Percentiles rank a stretch among this genome's conserved stretches.
phyloP scores from a whole-genome alignment of 1,140 invertebrate species.

The Metaphire vulgaris region DNA sequence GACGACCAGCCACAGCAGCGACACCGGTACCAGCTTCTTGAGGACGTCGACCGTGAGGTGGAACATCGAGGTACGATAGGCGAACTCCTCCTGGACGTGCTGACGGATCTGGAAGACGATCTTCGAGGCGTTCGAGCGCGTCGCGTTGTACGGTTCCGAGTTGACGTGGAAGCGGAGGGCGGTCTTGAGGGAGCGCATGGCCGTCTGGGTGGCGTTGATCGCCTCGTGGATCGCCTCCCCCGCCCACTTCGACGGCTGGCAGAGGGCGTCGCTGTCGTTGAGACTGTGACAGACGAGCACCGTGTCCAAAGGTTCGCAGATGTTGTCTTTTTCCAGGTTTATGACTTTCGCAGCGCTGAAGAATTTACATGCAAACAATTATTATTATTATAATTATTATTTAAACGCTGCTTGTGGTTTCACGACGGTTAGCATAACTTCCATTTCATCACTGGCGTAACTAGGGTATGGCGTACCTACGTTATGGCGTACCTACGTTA shows the following conservation, averaged over 20 bases:
- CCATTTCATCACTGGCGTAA: too few relatives aligned
- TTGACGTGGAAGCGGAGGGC: constrained; percentile 19
- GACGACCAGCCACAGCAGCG: constrained; percentile 6
- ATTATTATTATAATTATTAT: too few relatives aligned
- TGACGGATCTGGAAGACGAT: constrained; percentile 13
- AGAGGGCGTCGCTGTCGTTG: constrained; percentile 26
- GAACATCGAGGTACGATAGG: not conserved
- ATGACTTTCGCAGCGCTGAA: not conserved
- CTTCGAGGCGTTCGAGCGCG: constrained; percentile 5
- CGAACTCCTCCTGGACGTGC: constrained; percentile 19
- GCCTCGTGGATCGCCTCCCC: constrained; percentile 31
- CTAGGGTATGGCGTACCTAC: too few relatives aligned
- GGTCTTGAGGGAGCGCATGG: constrained; percentile 18
- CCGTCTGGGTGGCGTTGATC: constrained; percentile 27
- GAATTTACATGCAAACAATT: too few relatives aligned
- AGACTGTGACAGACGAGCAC: constrained; percentile 20
- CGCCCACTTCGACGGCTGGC: constrained; percentile 27
- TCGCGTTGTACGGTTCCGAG: constrained; percentile 18
- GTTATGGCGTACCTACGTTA: too few relatives aligned
- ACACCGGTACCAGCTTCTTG: constrained; percentile 16
- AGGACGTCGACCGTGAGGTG: constrained; percentile 12
- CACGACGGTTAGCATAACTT: too few relatives aligned
- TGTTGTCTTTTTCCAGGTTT: constrained; percentile 17
- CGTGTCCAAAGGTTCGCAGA: constrained; percentile 29
- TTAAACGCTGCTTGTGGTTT: too few relatives aligned